Evolutionary conservation across 2,113 vertebrate species (phyloP).

Genomic region (Corythoichthys haematopterus): DNA sequence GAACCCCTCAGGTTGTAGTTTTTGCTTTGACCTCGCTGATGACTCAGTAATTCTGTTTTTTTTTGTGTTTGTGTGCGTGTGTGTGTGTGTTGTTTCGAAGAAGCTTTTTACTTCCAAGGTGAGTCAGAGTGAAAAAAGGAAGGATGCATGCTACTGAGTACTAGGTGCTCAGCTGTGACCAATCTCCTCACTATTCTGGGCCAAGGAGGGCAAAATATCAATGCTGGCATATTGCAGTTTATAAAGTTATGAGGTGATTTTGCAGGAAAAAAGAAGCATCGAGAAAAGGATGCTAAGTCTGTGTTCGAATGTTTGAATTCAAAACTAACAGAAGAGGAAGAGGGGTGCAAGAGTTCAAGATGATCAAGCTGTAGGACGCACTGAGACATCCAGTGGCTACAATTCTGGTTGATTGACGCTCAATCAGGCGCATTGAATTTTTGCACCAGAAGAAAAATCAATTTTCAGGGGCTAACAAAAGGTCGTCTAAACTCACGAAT

Average conservation of each 20-base stretch:
- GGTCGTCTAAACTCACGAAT: not conserved
- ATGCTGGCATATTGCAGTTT: not conserved
- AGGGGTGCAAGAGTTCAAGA: not conserved
- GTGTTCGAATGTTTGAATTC: not conserved
- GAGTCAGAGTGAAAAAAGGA: not conserved
- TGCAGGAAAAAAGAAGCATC: not conserved
- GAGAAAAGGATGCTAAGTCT: not conserved
- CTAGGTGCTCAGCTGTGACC: not conserved
- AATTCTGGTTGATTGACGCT: not conserved
- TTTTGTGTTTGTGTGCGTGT: not conserved
- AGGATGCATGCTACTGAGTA: not conserved
- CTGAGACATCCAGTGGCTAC: not conserved
- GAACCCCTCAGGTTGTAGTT: conserved; percentile 17
- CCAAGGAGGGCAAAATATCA: not conserved
- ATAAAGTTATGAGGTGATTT: not conserved
- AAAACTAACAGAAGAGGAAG: not conserved
- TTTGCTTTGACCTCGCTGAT: not conserved
- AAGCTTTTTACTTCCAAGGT: not conserved
- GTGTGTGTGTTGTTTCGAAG: not conserved
- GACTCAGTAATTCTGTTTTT: conserved; percentile 10
- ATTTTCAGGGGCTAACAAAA: not conserved
- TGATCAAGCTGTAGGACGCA: not conserved
- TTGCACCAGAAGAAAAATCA: not conserved
- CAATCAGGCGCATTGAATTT: not conserved
- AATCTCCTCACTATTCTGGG: not conserved